These are phyloP conservation scores for Acleris emargana DNA, from an alignment of 2,888 invertebrate genomes.

Conservation along the genomic window DNA sequence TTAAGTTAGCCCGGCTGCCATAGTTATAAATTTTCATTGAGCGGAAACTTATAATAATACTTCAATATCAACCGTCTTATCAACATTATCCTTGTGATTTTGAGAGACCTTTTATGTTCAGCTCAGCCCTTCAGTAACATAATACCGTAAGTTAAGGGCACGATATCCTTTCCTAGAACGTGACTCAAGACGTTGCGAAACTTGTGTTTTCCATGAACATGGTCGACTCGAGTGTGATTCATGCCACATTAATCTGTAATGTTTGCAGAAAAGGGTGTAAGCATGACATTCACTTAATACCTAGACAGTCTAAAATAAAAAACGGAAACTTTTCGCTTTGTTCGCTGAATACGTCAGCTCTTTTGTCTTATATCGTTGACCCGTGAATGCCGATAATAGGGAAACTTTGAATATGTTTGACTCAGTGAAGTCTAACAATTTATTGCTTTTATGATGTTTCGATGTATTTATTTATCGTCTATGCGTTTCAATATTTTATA, in stretches of 20 bases:
- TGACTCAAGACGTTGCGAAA: slow-evolving; percentile 12
- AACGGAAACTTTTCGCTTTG: slow-evolving; percentile 1
- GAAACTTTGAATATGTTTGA: slow-evolving; percentile 39
- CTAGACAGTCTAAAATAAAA: slow-evolving; percentile 3
- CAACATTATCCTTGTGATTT: slow-evolving; percentile 19
- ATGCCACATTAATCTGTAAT: slow-evolving; percentile 7
- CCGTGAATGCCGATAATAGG: slow-evolving; percentile 45
- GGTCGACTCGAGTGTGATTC: slow-evolving; percentile 12
- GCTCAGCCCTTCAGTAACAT: slow-evolving; percentile 10
- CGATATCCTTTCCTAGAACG: slow-evolving; percentile 9
- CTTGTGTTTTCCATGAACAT: slow-evolving; percentile 4
- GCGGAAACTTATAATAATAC: no score
- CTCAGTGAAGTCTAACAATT: neutral
- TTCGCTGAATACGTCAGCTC: slow-evolving; percentile 34
- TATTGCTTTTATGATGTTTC: neutral
- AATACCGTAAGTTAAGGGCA: slow-evolving; percentile 18
- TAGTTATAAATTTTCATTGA: neutral
- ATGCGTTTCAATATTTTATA: no score
- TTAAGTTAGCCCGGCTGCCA: neutral
- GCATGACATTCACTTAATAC: slow-evolving; percentile 1
- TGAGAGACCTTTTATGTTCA: slow-evolving; percentile 14
- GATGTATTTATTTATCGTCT: no score
- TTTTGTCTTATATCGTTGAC: slow-evolving; percentile 49
- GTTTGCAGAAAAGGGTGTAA: slow-evolving; percentile 13
- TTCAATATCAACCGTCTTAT: slow-evolving; percentile 6